Conservation (phyloP, 2,797 vertebrate species). For the Coccyzus lansbergi region DNA sequence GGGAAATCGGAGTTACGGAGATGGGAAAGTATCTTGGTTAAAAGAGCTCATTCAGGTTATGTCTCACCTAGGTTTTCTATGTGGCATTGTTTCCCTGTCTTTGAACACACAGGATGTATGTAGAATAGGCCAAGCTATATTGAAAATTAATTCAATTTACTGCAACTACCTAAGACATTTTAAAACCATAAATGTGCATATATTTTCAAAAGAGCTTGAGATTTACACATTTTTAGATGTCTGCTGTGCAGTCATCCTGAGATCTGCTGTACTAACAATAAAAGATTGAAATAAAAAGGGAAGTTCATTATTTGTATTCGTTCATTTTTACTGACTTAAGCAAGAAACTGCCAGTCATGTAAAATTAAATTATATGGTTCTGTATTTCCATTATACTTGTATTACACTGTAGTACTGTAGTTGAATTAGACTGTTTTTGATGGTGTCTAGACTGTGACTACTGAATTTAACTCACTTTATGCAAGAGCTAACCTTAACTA, state of each 20-base stretch:
- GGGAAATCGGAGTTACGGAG: not conserved
- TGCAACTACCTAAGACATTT: not conserved
- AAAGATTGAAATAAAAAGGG: not conserved
- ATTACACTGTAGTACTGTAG: slow-evolving; percentile 41
- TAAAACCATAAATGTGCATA: not conserved
- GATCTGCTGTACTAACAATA: not conserved
- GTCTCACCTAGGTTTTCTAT: accelerated
- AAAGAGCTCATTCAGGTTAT: not conserved
- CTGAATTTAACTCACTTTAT: slow-evolving; percentile 48
- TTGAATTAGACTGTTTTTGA: slow-evolving; percentile 58
- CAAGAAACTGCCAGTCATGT: slow-evolving; percentile 40
- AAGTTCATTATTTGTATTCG: not conserved
- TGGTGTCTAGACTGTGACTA: slow-evolving; percentile 40
- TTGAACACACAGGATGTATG: accelerated
- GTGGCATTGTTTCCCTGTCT: not conserved
- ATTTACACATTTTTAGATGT: not conserved
- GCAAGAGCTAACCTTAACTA: slow-evolving; percentile 54
- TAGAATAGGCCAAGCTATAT: not conserved
- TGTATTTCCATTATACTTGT: slow-evolving; percentile 63
- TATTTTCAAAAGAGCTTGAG: not conserved
- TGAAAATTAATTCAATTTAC: not conserved
- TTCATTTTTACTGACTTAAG: not conserved
- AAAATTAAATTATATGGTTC: slow-evolving; percentile 58
- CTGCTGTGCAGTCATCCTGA: not conserved
- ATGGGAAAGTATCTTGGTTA: no score